A percentile compares a stretch with the other conserved stretches of the same genome.
phyloP scores from a whole-genome alignment of 2,113 vertebrate species.

The Microtus richardsoni region DNA sequence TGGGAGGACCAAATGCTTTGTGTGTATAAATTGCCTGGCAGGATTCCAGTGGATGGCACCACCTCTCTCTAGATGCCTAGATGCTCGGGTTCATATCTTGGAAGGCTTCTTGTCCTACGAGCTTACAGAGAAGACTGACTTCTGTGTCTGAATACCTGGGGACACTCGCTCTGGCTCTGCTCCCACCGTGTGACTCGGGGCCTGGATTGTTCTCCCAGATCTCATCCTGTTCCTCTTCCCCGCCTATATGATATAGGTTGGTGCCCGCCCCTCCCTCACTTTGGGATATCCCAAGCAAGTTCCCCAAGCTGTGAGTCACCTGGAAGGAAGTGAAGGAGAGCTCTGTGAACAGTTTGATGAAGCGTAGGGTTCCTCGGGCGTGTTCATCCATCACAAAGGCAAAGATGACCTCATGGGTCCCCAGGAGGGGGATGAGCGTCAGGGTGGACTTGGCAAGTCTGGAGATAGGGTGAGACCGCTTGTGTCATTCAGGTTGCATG shows the following conservation, averaged over 20 bases:
- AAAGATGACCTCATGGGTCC: constrained; percentile 94
- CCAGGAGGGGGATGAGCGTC: constrained; percentile 94
- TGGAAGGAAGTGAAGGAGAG: constrained; percentile 93
- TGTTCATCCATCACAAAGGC: constrained; percentile 91
- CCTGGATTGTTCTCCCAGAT: neutral
- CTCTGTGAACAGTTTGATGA: constrained; percentile 91
- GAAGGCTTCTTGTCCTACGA: neutral
- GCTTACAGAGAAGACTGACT: neutral
- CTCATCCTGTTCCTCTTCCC: neutral
- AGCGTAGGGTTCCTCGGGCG: constrained; percentile 88
- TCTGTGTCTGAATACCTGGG: neutral
- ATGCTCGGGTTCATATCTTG: neutral
- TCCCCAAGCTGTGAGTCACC: constrained; percentile 78
- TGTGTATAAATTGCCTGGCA: neutral
- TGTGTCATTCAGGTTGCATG: neutral
- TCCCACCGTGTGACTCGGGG: neutral
- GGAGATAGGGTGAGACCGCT: neutral
- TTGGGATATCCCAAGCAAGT: neutral
- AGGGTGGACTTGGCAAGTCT: constrained; percentile 94
- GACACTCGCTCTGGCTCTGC: neutral
- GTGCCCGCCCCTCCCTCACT: neutral
- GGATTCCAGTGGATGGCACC: neutral
- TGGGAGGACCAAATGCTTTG: neutral
- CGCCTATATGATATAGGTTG: neutral
- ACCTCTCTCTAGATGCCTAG: neutral